Conservation (phyloP, 2,888 invertebrate species). For the Mimumesa dahlbomi region DNA sequence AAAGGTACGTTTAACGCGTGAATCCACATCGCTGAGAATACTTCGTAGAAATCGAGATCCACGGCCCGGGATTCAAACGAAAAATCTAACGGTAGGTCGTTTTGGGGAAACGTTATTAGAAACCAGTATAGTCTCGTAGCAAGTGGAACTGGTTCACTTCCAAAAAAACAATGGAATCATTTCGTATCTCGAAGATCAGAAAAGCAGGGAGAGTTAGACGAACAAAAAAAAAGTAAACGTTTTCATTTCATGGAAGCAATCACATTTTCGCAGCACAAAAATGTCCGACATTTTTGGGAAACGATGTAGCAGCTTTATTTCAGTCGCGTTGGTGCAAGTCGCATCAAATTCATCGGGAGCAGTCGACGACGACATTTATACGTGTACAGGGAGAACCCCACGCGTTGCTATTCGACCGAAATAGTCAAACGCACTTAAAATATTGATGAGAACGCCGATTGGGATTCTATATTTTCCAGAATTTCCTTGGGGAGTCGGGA, state of each 20-base stretch:
- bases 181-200: neutral
- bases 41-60: neutral
- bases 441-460: neutral
- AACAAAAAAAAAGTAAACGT: neutral
- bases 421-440: conserved; percentile 20
- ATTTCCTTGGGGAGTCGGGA: neutral
- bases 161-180: too few species aligned
- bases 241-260: neutral
- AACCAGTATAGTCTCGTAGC: too few species aligned
- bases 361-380: conserved; percentile 14
- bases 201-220: neutral
- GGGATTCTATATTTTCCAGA: neutral
- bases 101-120: too few species aligned
- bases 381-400: conserved; percentile 28
- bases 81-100: too few species aligned
- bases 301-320: neutral
- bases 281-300: too few species aligned
- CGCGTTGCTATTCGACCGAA: conserved; percentile 33
- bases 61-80: conserved; percentile 4
- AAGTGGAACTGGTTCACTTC: too few species aligned
- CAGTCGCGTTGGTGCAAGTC: neutral
- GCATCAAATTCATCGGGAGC: neutral
- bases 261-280: conserved; percentile 1
- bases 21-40: neutral
- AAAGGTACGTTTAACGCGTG: neutral